Conservation (phyloP, 2,888 invertebrate genomes). For the Agrochola circellaris region DNA sequence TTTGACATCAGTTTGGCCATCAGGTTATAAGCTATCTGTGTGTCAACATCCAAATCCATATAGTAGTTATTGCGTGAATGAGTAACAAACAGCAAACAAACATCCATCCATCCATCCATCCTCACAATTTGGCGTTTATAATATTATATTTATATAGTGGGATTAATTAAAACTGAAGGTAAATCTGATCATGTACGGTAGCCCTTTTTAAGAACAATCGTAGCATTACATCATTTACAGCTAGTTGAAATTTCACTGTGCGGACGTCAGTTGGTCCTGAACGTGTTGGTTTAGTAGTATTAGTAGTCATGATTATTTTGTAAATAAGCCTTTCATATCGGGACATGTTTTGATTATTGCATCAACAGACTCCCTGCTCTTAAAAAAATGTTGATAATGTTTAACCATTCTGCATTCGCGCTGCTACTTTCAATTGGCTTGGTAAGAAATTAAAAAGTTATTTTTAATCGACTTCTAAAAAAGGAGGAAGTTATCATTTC, state of each 20-base stretch:
- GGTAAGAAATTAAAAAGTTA: constrained; percentile 31
- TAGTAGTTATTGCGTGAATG: too few species aligned
- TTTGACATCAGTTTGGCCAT: too few species aligned
- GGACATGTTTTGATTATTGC: constrained; percentile 27
- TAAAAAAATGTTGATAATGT: constrained; percentile 43
- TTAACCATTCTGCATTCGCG: constrained; percentile 14
- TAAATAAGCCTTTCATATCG: constrained; percentile 28
- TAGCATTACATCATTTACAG: not conserved
- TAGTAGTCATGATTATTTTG: constrained; percentile 34
- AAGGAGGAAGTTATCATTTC: too few species aligned
- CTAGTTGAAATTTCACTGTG: not conserved
- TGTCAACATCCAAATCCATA: too few species aligned
- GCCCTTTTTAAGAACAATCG: too few species aligned
- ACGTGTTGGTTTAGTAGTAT: not conserved
- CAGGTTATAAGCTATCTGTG: too few species aligned
- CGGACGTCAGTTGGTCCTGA: not conserved
- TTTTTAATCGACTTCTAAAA: not conserved
- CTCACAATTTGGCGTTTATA: too few species aligned
- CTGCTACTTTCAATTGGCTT: constrained; percentile 22
- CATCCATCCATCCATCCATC: too few species aligned
- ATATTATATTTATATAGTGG: too few species aligned
- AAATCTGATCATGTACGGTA: not conserved
- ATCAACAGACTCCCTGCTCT: constrained; percentile 23
- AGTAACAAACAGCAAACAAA: too few species aligned
- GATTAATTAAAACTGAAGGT: not conserved